Base-by-base conservation (phyloP, 2,888 invertebrate genomes). In the Campoplex nolae region DNA sequence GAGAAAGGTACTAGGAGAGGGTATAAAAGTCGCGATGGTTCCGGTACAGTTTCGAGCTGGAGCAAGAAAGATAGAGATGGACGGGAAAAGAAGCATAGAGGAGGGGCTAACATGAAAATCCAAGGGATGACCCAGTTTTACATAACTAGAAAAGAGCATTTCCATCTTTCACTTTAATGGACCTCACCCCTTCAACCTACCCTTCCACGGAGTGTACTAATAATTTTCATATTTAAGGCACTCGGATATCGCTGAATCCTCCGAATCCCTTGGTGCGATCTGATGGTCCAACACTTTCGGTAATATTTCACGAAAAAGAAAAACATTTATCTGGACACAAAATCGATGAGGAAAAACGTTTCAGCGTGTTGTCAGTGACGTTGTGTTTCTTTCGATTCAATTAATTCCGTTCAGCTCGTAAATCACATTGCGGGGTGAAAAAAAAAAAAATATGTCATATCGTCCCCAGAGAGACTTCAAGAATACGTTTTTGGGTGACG, bases 121-220 rank as follows among this genome's bases (percentile, higher is more conserved):
- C 85, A 83, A 86, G 86, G 76, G 80, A 86, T 79, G 86, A 88
- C 88, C 86, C 87, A 87, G 82, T 89, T 87, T 86, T 78, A 71
- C 86, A 87, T 83, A 75, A 48, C 77, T 75, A 68, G 71, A 82
- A 86, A 85, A 87, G 76, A 83, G 82, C 85, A 77, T 78, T 88
- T 88, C 83, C 85, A 83, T 88, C 80, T 87, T 84, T 86, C 82
- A 38, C 86, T 82, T 78, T 84, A 88, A 86, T 86, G 83, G 88
- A 86, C 79, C 82, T 71, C 45, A 32, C 32, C n/a, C 58, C 28
- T 68, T 28, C 56, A 35, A 28, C 2, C 32, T 16, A 16, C 42
- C 78, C 28, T 56, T 35, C 78, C 28, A 67, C 42, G 58, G 77
- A 85, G 80, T 81, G 88, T 82, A 82, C 86, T 83, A 83, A 87